Evolutionary conservation across 2,888 invertebrate species (phyloP).

Genomic region (Ommatoiulus sabulosus): DNA sequence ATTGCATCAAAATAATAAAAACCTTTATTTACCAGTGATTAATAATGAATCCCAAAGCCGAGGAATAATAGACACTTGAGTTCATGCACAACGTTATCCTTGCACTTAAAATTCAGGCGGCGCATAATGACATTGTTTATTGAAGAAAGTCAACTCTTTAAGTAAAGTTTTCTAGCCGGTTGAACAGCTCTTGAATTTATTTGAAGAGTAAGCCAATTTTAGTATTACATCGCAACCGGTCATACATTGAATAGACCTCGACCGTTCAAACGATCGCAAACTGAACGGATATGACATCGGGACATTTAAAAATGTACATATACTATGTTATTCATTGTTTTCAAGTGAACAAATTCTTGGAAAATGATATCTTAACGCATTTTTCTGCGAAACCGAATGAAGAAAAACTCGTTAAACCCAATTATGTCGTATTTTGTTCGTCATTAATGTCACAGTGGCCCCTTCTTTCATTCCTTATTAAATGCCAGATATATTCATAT

Average conservation of each 20-base stretch:
- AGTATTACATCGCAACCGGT: background rate
- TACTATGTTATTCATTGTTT: background rate
- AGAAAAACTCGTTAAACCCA: background rate
- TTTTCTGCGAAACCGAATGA: background rate
- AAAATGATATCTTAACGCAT: background rate
- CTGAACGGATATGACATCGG: background rate
- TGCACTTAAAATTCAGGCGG: background rate
- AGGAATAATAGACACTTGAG: background rate
- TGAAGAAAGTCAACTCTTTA: background rate
- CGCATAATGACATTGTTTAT: slow-evolving; percentile 21
- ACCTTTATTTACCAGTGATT: too few species aligned
- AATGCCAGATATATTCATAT: slow-evolving; percentile 21
- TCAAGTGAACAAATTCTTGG: background rate
- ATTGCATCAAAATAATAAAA: too few species aligned
- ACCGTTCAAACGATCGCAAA: background rate
- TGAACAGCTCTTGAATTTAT: background rate
- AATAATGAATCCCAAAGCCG: too few species aligned
- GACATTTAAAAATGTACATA: background rate
- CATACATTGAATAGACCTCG: background rate
- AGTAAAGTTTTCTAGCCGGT: background rate
- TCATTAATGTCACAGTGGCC: background rate
- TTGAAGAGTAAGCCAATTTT: background rate
- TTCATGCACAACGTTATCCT: background rate
- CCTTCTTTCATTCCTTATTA: background rate
- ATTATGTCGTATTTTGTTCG: slow-evolving; percentile 38